Evolutionary conservation across 2,888 invertebrate species (phyloP).

Genomic region (Pristionchus entomophagus): DNA sequence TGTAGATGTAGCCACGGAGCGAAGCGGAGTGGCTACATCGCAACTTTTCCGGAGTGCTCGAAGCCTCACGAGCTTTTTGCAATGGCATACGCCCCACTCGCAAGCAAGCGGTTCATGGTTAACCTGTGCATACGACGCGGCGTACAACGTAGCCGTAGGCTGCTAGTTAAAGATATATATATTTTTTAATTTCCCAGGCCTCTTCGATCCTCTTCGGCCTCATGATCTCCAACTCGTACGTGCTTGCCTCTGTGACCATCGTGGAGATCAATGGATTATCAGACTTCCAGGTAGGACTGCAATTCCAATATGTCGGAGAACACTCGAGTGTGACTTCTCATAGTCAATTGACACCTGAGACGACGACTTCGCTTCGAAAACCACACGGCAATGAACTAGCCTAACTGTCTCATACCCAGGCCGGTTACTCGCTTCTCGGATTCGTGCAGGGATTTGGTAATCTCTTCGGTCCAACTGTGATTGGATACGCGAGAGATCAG

Average conservation of each 20-base stretch:
- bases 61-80: no score
- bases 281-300: conserved; percentile 23
- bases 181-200: no score
- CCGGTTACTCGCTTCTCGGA: conserved; percentile 39
- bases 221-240: conserved; percentile 34
- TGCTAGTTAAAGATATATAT: no score
- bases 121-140: no score
- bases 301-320: background rate
- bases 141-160: no score
- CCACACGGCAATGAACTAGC: background rate
- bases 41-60: no score
- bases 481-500: conserved; percentile 9
- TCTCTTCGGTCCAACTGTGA: conserved; percentile 17
- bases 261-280: conserved; percentile 13
- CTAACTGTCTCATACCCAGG: background rate
- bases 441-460: conserved; percentile 42
- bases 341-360: background rate
- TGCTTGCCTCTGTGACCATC: background rate
- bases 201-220: conserved; percentile 29
- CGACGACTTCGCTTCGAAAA: background rate
- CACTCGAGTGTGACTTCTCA: background rate
- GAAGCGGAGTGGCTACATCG: no score
- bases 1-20: no score
- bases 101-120: no score
- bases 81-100: no score